Percentiles rank a stretch among this genome's conserved stretches.
Evolutionary conservation across 2,113 vertebrate genomes (phyloP).

Genomic region (Cebus imitator): DNA sequence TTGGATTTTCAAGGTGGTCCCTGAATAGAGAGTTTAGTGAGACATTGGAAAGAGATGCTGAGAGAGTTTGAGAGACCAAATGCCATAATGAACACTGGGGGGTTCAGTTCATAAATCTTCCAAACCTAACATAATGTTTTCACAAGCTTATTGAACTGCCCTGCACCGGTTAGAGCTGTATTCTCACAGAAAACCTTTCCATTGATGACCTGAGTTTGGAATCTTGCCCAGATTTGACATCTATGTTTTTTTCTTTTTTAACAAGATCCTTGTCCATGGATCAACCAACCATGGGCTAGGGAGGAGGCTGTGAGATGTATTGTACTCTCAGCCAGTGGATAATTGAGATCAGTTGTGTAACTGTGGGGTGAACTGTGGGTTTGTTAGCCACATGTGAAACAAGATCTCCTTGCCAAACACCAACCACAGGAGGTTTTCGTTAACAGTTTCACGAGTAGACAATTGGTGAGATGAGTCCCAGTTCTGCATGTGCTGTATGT

Average conservation of each 20-base stretch:
- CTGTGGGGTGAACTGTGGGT: neutral
- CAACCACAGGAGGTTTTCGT: neutral
- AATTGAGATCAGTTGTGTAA: neutral
- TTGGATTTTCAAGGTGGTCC: neutral
- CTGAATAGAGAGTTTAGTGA: neutral
- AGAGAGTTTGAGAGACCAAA: neutral
- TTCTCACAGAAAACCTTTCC: neutral
- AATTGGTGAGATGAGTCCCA: neutral
- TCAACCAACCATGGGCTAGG: neutral
- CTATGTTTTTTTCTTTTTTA: neutral
- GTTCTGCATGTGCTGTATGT: neutral
- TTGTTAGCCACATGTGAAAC: slow-evolving; percentile 20
- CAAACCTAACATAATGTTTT: neutral
- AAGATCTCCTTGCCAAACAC: neutral
- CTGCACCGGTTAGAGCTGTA: neutral
- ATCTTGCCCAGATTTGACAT: neutral
- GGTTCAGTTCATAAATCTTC: neutral
- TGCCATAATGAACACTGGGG: neutral
- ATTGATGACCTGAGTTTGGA: neutral
- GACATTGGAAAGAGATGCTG: neutral
- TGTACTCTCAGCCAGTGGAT: neutral
- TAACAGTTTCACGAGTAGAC: slow-evolving; percentile 31
- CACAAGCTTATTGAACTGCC: neutral
- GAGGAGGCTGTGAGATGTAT: neutral
- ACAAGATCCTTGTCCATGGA: neutral